Conservation (phyloP, 2,797 vertebrate genomes). For the Sciurus carolinensis region DNA sequence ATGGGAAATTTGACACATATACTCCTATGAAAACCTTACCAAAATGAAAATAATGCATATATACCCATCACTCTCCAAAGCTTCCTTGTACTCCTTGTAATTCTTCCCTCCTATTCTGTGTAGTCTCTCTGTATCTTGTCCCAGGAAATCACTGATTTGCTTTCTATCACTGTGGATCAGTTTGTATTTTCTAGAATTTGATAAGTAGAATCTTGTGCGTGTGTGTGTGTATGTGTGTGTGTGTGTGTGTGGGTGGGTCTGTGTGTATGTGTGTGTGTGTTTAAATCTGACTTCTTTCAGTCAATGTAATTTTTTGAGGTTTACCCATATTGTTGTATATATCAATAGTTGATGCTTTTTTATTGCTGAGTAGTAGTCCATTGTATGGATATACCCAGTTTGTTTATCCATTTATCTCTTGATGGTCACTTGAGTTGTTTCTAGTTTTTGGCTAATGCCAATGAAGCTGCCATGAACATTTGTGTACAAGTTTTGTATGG, state of each 20-base stretch:
- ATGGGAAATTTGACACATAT: background rate
- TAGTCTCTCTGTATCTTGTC: background rate
- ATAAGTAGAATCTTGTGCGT: background rate
- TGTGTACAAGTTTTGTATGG: background rate
- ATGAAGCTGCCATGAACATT: background rate
- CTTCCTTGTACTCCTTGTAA: background rate
- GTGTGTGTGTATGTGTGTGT: background rate
- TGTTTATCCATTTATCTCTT: background rate
- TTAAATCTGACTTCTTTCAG: background rate
- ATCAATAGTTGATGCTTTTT: background rate
- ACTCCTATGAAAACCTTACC: background rate
- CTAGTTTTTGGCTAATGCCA: background rate
- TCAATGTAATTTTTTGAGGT: background rate
- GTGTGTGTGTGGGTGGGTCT: too few relatives aligned
- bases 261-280: background rate
- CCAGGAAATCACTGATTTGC: constrained; percentile 14
- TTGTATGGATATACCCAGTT: background rate
- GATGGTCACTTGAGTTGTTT: background rate
- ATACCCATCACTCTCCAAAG: background rate
- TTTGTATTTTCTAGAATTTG: constrained; percentile 37
- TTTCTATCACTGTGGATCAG: constrained; percentile 17
- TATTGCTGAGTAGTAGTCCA: background rate
- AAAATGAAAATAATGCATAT: background rate
- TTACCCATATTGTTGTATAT: background rate
- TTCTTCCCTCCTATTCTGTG: background rate